Conservation (phyloP, 2,888 invertebrate genomes). For the Germaria angustata region DNA sequence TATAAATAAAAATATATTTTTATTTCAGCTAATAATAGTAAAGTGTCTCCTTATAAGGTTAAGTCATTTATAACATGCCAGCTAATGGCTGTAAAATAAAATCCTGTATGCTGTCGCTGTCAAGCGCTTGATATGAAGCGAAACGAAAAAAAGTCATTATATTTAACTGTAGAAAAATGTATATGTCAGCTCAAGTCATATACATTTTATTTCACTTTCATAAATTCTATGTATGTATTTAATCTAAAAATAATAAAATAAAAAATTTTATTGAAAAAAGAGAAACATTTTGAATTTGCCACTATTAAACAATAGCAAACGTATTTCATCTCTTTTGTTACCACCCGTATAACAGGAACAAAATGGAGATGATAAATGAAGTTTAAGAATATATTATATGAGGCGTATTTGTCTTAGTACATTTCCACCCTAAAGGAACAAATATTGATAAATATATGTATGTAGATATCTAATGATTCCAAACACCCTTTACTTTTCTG, state of each 20-base stretch:
- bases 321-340: too few species aligned
- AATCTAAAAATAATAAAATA: conserved; percentile 1
- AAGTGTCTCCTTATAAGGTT: not conserved
- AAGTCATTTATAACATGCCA: not conserved
- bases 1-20: too few species aligned
- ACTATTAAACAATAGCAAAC: not conserved
- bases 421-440: too few species aligned
- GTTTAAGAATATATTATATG: too few species aligned
- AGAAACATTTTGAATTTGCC: not conserved
- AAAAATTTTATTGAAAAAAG: not conserved
- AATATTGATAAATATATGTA: too few species aligned
- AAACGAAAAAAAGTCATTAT: not conserved
- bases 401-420: too few species aligned
- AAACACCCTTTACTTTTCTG: too few species aligned
- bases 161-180: not conserved
- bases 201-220: conserved; percentile 5
- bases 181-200: conserved; percentile 21
- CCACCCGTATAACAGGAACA: too few species aligned
- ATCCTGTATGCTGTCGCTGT: conserved; percentile 38
- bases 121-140: conserved; percentile 35
- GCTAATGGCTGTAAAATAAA: conserved; percentile 41
- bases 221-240: not conserved
- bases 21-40: too few species aligned
- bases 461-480: not conserved
- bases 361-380: not conserved